Evolutionary conservation across 2,797 vertebrate genomes (phyloP), one percentile per base, ranked within the genome.

Genomic region (Urosaurus nigricauda): DNA sequence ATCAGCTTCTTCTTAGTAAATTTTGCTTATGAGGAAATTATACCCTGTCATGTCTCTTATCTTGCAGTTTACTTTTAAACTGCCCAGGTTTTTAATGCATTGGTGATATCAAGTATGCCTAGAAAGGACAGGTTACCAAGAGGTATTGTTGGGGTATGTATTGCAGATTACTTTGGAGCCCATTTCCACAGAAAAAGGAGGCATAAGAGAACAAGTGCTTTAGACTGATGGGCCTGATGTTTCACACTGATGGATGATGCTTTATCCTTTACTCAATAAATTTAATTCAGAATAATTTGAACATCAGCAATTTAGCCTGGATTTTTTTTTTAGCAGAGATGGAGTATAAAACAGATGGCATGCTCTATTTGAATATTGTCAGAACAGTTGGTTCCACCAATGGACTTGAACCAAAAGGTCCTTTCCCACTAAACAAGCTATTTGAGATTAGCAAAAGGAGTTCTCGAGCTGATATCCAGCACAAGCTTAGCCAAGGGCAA

Each of bases 311-410:
- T 37, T 3, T 2, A 68, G 58, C 14, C 3, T 75, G 17, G 86
- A 56, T 74, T 14, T 14, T 35, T 16, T 14, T 35, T 16, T 84
- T 78, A 56, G 43, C 32, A 86, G 77, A 85, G 0, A 1, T 6
- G 70, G 3, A 84, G 58, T 5, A 90, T 37, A 47, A 80, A 92
- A 89, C 87, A 84, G 1, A 70, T 79, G 29, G 6, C 1, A 2
- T 84, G 40, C 40, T 86, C n/a, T 93, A 2, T 51, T 29, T 58
- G 85, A 7, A 90, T 73, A 82, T 60, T 73, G 24, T 81, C 68
- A 2, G 88, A 68, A 0, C 5, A 87, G 35, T 19, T 32, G 11
- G 14, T 87, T 89, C 68, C 82, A 82, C 65, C 65, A 83, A 89
- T 68, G 29, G 24, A 3, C 58, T 19, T 75, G 70, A 85, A 74